Percentiles rank a stretch among this genome's conserved stretches.
phyloP scores from a whole-genome alignment of 2,888 invertebrate species.

The Parasteatoda lunata region DNA sequence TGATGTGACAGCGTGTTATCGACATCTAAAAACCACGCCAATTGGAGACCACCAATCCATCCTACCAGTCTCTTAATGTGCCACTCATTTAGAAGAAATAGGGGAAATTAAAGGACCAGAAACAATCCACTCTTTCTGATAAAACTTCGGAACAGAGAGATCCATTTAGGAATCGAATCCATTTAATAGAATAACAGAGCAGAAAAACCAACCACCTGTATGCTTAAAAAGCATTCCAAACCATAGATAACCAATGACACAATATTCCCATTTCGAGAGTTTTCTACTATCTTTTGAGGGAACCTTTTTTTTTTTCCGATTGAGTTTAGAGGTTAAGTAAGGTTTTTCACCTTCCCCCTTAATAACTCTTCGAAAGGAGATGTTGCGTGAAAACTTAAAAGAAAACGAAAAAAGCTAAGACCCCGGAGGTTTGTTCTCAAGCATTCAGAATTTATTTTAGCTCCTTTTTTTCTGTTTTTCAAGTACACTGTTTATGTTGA shows the following conservation, averaged over 20 bases:
- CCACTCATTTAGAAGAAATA: conserved; percentile 1
- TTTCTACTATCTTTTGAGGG: conserved; percentile 14
- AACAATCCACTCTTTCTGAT: neutral
- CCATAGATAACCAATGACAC: conserved; percentile 51
- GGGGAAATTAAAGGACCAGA: conserved; percentile 22
- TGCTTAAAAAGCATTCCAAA: conserved; percentile 46
- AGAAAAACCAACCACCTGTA: conserved; percentile 11
- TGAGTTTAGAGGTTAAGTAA: conserved; percentile 25
- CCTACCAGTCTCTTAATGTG: neutral
- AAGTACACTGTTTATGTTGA: no score
- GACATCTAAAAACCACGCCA: neutral
- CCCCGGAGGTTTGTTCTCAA: no score
- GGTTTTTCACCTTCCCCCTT: conserved; percentile 16
- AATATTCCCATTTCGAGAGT: conserved; percentile 42
- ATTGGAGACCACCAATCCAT: neutral
- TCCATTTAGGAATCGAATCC: neutral
- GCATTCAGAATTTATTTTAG: no score
- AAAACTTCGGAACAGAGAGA: neutral
- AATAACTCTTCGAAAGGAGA: conserved; percentile 1
- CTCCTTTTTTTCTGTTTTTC: no score
- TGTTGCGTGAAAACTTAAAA: conserved; percentile 18
- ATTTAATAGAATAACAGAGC: neutral
- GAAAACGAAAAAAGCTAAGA: neutral
- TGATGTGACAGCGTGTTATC: neutral
- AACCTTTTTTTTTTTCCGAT: conserved; percentile 8